Conservation (phyloP, 1,140 invertebrate species). For the Wasmannia auropunctata region DNA sequence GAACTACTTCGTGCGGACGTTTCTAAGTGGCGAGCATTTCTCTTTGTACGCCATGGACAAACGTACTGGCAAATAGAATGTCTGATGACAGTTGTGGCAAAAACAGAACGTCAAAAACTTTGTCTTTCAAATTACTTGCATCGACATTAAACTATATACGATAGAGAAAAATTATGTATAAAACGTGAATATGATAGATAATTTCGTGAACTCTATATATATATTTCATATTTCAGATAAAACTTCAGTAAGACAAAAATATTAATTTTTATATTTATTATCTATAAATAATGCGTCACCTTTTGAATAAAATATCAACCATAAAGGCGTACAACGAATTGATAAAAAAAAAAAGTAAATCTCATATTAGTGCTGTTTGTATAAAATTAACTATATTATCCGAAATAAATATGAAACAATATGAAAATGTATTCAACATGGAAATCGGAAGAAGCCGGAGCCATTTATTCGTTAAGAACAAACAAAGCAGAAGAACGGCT, state of each 20-base stretch:
- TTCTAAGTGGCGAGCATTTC: conserved; percentile 8
- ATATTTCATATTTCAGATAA: background rate
- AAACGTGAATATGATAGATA: background rate
- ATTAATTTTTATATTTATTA: background rate
- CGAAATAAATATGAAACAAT: background rate
- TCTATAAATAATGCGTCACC: background rate
- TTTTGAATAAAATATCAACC: background rate
- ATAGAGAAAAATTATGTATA: background rate
- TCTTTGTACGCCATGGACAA: conserved; percentile 5
- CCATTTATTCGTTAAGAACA: background rate
- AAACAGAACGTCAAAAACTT: background rate
- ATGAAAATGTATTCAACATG: background rate
- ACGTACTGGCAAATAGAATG: background rate
- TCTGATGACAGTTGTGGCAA: no score
- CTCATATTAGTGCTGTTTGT: background rate
- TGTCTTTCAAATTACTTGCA: background rate
- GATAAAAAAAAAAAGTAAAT: background rate
- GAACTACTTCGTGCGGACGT: background rate
- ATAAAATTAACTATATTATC: background rate
- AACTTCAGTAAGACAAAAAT: background rate
- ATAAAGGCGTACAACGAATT: background rate
- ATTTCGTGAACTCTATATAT: no score
- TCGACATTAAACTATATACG: background rate
- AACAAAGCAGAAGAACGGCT: conserved; percentile 21
- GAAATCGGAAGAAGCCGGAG: background rate